Evolutionary conservation across 2,888 invertebrate genomes (phyloP), one percentile per base, ranked within the genome.

Genomic region (Spodoptera littoralis): DNA sequence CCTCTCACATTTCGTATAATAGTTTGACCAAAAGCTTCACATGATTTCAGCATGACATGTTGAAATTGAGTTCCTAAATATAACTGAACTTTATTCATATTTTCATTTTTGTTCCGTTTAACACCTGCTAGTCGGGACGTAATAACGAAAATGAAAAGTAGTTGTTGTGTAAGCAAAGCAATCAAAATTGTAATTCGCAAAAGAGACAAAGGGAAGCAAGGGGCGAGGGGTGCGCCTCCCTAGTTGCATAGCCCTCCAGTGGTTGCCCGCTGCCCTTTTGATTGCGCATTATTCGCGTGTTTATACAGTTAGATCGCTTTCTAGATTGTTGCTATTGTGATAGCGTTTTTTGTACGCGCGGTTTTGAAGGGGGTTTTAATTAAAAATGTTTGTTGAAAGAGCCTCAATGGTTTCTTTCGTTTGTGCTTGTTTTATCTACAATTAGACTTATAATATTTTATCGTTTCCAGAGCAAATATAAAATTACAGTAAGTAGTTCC

Each of bases 241-340:
- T 69, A 77, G 77, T 73, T 88, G 88, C 90, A 85, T 81, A 83
- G 85, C 89, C 90, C 90, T 88, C 84, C 76, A 84, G 88, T 83
- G 87, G 88, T 88, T 84, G 86, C 84, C 88, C 87, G 87, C 87
- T 92, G 93, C 93, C 93, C 93, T 93, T 93, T 93, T 94, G 93
- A 93, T 93, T 94, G 93, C 90, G 89, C 91, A 93, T 94, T 94
- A 93, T 92, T 92, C 87, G 91, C 90, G 89, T 92, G 92, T 93
- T 93, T 93, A 93, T 93, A 92, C 92, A 92, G 92, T 94, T 93
- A 93, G 93, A 94, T 93, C 92, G 92, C 88, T 92, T 92, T 88
- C 91, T 93, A 93, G 93, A 93, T 94, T 93, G 93, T 91, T 92
- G 89, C 92, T 92, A 92, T 94, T 93, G 94, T 94, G 89, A 90